phyloP scores from a whole-genome alignment of 2,113 vertebrate genomes.

The Myotis yumanensis region DNA sequence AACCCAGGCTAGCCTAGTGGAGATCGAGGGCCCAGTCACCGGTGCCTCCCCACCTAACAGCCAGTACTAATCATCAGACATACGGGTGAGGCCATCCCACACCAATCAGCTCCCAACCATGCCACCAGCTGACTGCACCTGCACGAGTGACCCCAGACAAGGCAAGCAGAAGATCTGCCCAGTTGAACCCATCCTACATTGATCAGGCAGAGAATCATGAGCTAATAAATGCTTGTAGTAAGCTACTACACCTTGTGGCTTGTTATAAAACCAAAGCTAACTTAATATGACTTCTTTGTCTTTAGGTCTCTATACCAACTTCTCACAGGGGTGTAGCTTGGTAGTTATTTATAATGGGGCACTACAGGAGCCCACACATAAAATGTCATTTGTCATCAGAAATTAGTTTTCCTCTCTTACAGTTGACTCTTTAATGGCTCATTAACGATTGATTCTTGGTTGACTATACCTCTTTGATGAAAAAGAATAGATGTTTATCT shows the following conservation, averaged over 20 bases:
- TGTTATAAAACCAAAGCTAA: background rate
- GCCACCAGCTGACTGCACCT: background rate
- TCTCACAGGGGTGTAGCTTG: background rate
- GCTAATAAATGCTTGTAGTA: background rate
- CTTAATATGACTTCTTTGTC: background rate
- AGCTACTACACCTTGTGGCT: background rate
- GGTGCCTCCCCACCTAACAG: background rate
- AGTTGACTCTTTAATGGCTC: constrained; percentile 45
- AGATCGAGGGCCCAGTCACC: background rate
- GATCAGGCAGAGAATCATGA: background rate
- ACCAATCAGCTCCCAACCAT: background rate
- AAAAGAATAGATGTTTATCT: constrained; percentile 44
- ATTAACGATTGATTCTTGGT: constrained; percentile 57
- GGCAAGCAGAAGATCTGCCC: background rate
- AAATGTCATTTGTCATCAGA: constrained; percentile 26
- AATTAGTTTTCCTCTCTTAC: constrained; percentile 49
- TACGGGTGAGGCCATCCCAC: background rate
- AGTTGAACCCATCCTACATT: background rate
- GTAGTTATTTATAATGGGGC: background rate
- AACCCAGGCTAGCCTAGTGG: background rate
- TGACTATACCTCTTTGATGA: constrained; percentile 39
- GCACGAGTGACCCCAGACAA: background rate
- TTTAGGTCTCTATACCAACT: constrained; percentile 12
- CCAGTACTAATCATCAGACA: background rate
- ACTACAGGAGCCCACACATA: background rate